phyloP scores from a whole-genome alignment of 2,888 invertebrate species.

The Chydorus sphaericus region DNA sequence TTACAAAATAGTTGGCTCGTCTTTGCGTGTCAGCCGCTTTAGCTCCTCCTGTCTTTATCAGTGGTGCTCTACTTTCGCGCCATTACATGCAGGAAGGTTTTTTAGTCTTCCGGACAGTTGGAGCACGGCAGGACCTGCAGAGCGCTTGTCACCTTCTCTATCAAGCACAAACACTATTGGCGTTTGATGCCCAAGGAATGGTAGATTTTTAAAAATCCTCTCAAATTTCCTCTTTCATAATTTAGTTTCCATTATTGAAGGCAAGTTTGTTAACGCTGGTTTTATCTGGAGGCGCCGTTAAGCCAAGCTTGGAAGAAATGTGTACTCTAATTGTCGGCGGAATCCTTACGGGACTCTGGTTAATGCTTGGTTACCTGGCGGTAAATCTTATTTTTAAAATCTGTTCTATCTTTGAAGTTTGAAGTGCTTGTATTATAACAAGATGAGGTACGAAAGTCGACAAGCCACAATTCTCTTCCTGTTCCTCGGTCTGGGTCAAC shows the following conservation, averaged over 20 bases:
- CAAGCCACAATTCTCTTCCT: constrained; percentile 1
- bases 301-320: background rate
- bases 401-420: background rate
- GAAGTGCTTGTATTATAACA: background rate
- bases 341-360: background rate
- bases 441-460: constrained; percentile 6
- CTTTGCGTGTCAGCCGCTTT: background rate
- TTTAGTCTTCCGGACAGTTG: constrained; percentile 9
- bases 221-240: background rate
- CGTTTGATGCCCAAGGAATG: constrained; percentile 7
- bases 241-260: background rate
- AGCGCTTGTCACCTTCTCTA: constrained; percentile 4
- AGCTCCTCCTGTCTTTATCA: background rate
- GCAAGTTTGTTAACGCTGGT: background rate
- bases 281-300: background rate
- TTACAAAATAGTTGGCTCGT: background rate
- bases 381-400: background rate
- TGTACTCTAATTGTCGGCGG: background rate
- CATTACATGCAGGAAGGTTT: background rate
- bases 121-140: constrained; percentile 10
- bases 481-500: background rate
- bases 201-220: background rate
- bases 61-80: background rate
- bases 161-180: constrained; percentile 1
- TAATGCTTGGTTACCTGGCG: background rate